Base-by-base conservation (phyloP, 2,888 invertebrate species). In the Apamea anceps region DNA sequence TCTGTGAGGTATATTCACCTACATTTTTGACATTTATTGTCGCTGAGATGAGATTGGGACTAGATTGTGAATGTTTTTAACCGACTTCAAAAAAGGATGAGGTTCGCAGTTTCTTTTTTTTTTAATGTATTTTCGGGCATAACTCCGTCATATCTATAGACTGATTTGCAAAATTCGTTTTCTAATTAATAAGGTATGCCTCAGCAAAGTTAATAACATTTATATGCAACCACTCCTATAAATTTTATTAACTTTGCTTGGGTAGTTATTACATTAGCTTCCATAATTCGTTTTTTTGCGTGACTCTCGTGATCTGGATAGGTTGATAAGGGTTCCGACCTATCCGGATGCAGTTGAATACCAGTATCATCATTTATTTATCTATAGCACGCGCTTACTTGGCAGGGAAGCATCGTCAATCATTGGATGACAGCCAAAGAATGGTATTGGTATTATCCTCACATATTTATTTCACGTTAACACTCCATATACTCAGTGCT, bases 391-490 rank as follows among this genome's bases (percentile, higher is more conserved):
- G 57, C 48, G 25, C 37, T 82, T 57, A 4, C 37, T 57, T 13
- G 5, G 25, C 28, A 15, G 4, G 65, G 45, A 66, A 65, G 28
- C 51, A 67, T 37, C 32, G 68, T 32, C n/a, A 60, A 15, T 48
- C n/a, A 60, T 80, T 84, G 80, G 66, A 68, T 18, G n/a, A 25
- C n/a, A 5, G 80, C 80, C 80, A 84, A 80, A 62, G 13, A 45
- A 32, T 80, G 5, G 18, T 48, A 37, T 25, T 42, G 15, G 28
- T 48, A 76, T 76, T 10, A 25, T 57, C 25, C 8, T 10, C 10
- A 57, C 21, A 51, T 21, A 51, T 54, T 54, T 54, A 54, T n/a
- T 80, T 21, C 18, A 25, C n/a, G n/a, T 37, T 48, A n/a, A 32
- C 57, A 51, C 28, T 60, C 10, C 0, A 66, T 45, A 62, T 42